Evolutionary conservation across 2,888 invertebrate genomes (phyloP).

Genomic region (Ryuthela nishihirai): DNA sequence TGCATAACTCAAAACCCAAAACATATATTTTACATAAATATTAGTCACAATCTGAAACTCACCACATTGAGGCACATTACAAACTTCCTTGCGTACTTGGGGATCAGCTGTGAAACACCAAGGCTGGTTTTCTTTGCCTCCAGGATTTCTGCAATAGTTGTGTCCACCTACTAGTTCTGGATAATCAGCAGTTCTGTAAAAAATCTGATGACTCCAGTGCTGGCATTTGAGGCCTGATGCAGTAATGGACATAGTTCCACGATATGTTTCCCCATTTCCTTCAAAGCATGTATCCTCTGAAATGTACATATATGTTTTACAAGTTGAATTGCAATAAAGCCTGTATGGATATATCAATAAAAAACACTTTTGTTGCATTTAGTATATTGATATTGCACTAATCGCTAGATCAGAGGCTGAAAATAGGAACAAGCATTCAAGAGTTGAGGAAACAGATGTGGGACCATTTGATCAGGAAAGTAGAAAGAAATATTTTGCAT

Average conservation of each 20-base stretch:
- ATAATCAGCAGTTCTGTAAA: conserved; percentile 68
- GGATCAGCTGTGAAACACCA: conserved; percentile 74
- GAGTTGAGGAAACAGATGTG: too few species aligned
- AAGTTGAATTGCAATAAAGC: too few species aligned
- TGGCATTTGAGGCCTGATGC: conserved; percentile 64
- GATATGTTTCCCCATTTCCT: conserved; percentile 72
- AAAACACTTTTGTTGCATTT: neutral
- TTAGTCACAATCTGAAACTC: conserved; percentile 49
- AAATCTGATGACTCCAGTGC: conserved; percentile 79
- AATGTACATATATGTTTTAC: conserved; percentile 18
- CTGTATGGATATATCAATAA: neutral
- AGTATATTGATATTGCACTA: neutral
- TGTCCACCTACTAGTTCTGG: conserved; percentile 82
- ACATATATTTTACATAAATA: neutral
- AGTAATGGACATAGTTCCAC: conserved; percentile 63
- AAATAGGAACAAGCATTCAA: too few species aligned
- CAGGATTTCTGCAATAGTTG: conserved; percentile 88
- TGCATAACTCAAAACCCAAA: too few species aligned
- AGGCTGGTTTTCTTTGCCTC: conserved; percentile 70
- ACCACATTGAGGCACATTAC: conserved; percentile 84
- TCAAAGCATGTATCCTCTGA: conserved; percentile 80
- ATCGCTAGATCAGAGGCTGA: too few species aligned
- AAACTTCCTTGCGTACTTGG: conserved; percentile 71
- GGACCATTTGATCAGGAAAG: too few species aligned
- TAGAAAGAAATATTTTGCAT: too few species aligned